These are phyloP conservation scores for Drosophila rubida DNA, from an alignment of 2,888 invertebrate genomes.

Conservation along the genomic window DNA sequence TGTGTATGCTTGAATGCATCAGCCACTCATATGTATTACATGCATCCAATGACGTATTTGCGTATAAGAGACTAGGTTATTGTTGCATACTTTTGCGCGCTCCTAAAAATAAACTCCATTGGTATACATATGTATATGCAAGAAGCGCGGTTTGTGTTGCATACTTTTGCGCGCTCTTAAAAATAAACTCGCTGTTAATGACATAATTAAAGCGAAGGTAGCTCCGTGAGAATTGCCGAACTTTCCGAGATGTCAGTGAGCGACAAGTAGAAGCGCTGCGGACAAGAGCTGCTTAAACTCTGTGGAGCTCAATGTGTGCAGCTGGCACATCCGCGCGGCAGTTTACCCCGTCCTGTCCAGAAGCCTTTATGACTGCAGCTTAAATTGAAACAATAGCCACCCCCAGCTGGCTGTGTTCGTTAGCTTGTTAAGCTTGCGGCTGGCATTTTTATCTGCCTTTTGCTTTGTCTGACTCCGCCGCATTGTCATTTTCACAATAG, in stretches of 20 bases:
- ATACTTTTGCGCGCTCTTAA: conserved; percentile 36
- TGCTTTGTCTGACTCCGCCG: conserved; percentile 52
- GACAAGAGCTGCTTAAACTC: conserved; percentile 64
- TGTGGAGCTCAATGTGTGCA: conserved; percentile 48
- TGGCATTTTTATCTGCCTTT: conserved; percentile 71
- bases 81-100: conserved; percentile 56
- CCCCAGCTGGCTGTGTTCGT: neutral
- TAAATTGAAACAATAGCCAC: conserved; percentile 57
- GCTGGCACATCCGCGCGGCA: conserved; percentile 9
- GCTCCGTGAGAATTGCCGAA: conserved; percentile 52
- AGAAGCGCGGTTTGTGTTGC: too few species aligned
- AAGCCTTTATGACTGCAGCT: conserved; percentile 41
- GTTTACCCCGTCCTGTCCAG: neutral
- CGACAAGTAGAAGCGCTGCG: conserved; percentile 59
- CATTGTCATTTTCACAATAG: conserved; percentile 72
- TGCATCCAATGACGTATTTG: neutral
- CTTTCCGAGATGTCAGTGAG: conserved; percentile 18
- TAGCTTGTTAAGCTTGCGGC: conserved; percentile 65
- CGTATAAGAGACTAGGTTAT: too few species aligned
- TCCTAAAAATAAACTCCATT: conserved; percentile 50
- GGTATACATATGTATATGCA: too few species aligned
- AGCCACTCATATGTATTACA: conserved; percentile 26
- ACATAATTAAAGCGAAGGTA: conserved; percentile 61
- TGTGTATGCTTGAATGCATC: neutral
- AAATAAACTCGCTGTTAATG: conserved; percentile 61